phyloP scores from a whole-genome alignment of 30 jellyfish, hydroid and myxozoan genomes.

The Clytia hemisphaerica region DNA sequence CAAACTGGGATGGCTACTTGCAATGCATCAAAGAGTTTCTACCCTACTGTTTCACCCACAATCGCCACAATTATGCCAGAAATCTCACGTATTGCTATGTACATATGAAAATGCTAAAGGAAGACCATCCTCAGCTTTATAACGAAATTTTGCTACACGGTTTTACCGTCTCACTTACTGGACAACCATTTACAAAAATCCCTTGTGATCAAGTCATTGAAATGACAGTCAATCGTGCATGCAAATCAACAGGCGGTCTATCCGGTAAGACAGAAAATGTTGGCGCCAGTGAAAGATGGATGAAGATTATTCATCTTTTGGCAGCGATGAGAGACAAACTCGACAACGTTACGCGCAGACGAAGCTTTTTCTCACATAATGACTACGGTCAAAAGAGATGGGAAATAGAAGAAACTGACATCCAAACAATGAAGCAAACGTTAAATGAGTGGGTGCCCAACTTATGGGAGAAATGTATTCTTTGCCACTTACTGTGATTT shows the following conservation, averaged over 20 bases:
- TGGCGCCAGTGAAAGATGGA: slow-evolving; percentile 41
- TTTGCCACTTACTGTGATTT: too few species aligned
- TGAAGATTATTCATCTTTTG: slow-evolving; percentile 8
- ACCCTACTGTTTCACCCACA: slow-evolving; percentile 31
- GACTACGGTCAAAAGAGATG: slow-evolving; percentile 15
- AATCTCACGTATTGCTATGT: slow-evolving; percentile 28
- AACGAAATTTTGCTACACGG: slow-evolving; percentile 13
- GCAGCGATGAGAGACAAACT: slow-evolving; percentile 21
- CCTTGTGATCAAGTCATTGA: slow-evolving; percentile 32
- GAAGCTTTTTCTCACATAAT: slow-evolving; percentile 18
- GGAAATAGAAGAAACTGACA: slow-evolving; percentile 24
- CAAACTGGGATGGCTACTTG: slow-evolving; percentile 37
- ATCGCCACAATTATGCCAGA: slow-evolving; percentile 28
- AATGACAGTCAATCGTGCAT: slow-evolving; percentile 18
- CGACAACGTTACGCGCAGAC: slow-evolving; percentile 15
- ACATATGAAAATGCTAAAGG: slow-evolving; percentile 28
- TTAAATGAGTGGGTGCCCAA: too few species aligned
- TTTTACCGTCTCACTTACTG: slow-evolving; percentile 24
- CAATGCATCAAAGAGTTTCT: slow-evolving; percentile 22
- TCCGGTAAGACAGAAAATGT: slow-evolving; percentile 33
- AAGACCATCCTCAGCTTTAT: slow-evolving; percentile 19
- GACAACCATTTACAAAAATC: slow-evolving; percentile 4
- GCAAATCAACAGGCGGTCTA: slow-evolving; percentile 25
- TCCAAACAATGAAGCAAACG: too few species aligned
- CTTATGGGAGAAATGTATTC: too few species aligned